Evolutionary conservation across 92 coral and sea anemone genomes (phyloP).

Genomic region (Plumapathes pennacea): DNA sequence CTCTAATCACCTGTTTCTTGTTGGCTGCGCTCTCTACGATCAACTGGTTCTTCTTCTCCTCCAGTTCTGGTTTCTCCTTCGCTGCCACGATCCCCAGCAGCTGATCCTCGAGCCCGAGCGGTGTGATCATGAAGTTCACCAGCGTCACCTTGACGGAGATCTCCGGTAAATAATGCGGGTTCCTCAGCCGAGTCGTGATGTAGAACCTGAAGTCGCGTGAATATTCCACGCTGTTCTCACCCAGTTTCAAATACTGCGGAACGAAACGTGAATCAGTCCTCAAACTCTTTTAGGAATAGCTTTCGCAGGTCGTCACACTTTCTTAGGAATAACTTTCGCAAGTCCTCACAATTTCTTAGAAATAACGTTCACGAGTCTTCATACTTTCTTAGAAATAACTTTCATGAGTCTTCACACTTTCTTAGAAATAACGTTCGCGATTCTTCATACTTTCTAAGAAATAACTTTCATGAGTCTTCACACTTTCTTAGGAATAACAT

Average conservation of each 20-base stretch:
- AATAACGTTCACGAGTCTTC: too few species aligned
- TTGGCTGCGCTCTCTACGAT: slow-evolving; percentile 96
- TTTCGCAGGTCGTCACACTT: too few species aligned
- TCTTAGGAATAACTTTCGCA: too few species aligned
- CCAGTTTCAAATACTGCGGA: slow-evolving; percentile 85
- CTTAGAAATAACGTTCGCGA: too few species aligned
- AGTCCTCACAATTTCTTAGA: too few species aligned
- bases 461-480: too few species aligned
- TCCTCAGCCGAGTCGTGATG: slow-evolving; percentile 97
- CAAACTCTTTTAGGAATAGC: too few species aligned
- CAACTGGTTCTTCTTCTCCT: slow-evolving; percentile 94
- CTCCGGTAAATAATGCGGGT: slow-evolving; percentile 98
- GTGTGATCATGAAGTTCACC: slow-evolving; percentile 99
- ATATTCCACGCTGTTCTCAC: slow-evolving; percentile 97
- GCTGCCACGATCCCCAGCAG: slow-evolving; percentile 97
- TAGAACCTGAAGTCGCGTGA: slow-evolving; percentile 99
- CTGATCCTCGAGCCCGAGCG: slow-evolving; percentile 99
- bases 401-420: too few species aligned
- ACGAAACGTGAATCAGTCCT: too few species aligned
- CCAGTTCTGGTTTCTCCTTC: slow-evolving; percentile 96
- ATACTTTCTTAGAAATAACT: too few species aligned
- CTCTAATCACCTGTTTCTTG: slow-evolving; percentile 84
- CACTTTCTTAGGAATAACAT: too few species aligned
- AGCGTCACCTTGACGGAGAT: slow-evolving; percentile 97
- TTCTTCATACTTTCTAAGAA: too few species aligned